Evolutionary conservation across 1,140 invertebrate genomes (phyloP), one percentile per base, ranked within the genome.

Genomic region (Panagrolaimus sp.): DNA sequence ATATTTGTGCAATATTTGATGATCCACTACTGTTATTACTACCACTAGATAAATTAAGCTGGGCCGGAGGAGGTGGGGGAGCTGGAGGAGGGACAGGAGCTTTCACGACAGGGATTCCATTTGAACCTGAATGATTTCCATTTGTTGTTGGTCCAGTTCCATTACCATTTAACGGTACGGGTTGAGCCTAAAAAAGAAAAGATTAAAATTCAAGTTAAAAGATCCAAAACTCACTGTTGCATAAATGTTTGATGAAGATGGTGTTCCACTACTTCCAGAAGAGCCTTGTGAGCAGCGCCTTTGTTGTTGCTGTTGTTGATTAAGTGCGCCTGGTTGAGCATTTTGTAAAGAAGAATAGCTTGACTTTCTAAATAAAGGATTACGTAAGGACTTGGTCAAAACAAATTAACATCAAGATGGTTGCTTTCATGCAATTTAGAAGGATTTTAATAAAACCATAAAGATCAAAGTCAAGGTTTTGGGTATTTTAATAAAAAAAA

Each of bases 161-260:
- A 55, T 21, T 28, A 55, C 8, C 15, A 17, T 24, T 10, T 10
- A 52, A 10, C 47, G 15, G 9, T 46, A 15, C 47, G 10, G 15
- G 47, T 55, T n/a, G 15, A 48, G 21, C 47, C 47, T 24, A 48
- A 48, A 48, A 48, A 48, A 4, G 3, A 15, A 3, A 4, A 4
- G 7, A 38, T 7, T 4, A 38, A 38, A 38, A 38, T 38, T 38
- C 32, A 38, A 4, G 7, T 4, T 7, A 38, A 38, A 38, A 38
- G 32, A 58, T 52, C 48, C 17, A 52, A 47, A 58, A 58, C 52
- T 58, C 52, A 58, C 52, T 26, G 52, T 58, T 26, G 52, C 52
- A 28, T 58, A 58, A 58, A 58, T 58, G 28, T 58, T 58, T 21
- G 52, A 26, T 28, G 52, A 58, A 28, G 52, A 58, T n/a, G 52